Conservation (phyloP, 2,113 vertebrate genomes). For the Xiphophorus maculatus region DNA sequence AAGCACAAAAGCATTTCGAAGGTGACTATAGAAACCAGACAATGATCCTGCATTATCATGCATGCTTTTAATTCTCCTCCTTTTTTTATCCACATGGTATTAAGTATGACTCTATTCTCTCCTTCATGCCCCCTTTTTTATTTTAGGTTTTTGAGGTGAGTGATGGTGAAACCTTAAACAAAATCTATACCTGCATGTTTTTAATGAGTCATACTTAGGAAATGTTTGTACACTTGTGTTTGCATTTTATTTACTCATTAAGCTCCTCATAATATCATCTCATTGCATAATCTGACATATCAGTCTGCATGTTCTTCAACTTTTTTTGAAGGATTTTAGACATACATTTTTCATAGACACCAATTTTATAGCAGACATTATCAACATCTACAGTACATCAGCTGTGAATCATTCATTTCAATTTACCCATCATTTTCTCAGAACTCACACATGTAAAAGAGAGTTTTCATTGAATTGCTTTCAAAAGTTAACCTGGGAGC, state of each 20-base stretch:
- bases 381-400: background rate
- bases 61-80: conserved; percentile 19
- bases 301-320: background rate
- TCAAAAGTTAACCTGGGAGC: background rate
- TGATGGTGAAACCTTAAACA: conserved; percentile 52
- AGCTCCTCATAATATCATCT: background rate
- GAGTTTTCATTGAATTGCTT: background rate
- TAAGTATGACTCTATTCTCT: conserved; percentile 81
- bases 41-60: conserved; percentile 27
- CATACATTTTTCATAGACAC: background rate
- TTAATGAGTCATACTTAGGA: conserved; percentile 54
- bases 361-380: background rate
- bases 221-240: conserved; percentile 26
- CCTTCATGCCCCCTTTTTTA: conserved; percentile 88
- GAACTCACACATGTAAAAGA: background rate
- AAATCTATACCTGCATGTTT: conserved; percentile 29
- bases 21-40: background rate
- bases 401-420: background rate
- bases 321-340: too few species aligned
- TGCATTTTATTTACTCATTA: background rate
- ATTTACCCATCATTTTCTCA: background rate
- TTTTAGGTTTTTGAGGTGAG: conserved; percentile 98
- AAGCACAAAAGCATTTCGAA: background rate
- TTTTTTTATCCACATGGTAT: conserved; percentile 44
- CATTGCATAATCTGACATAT: background rate